Evolutionary conservation across 2,797 vertebrate species (phyloP), one percentile per base, ranked within the genome.

Genomic region (Chelmon rostratus): DNA sequence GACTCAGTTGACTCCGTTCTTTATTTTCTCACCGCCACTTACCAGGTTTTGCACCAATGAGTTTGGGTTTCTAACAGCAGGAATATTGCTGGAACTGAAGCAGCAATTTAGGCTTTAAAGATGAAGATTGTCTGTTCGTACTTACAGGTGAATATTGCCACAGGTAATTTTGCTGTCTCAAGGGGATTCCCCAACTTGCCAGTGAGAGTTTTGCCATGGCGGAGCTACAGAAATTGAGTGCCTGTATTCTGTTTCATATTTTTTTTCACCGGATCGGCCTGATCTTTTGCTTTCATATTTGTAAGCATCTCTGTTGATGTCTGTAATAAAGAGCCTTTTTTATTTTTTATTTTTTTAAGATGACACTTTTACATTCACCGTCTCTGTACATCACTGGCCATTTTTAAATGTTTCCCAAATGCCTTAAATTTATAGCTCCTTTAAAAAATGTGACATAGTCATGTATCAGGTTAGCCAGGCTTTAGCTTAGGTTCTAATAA

Each of bases 131-230:
- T 11, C 57, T 47, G 28, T 52, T 40, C 0, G 40, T 53, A 37
- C 35, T 8, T 25, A 5, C 33, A 38, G 16, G 47, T 42, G 2
- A 40, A 35, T 25, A 18, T 49, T 2, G 4, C 44, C 38, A 6
- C 23, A 0, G 8, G 53, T 50, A n/a, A 3, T 42, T 28, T 46
- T 38, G 15, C 11, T 0, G 1, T 50, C n/a, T 62, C 1, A 0
- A 7, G 9, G 18, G 19, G 15, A 52, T 68, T 46, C 4, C 47
- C 31, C 68, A 9, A 68, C 53, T n/a, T 53, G 47, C 18, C n/a
- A 25, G 87, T 96, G 95, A 96, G 95, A 95, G 95, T 97, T 97
- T 96, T 98, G 95, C 96, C 96, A 97, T 96, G 97, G 96, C 96
- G 92, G 92, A 92, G 95, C 94, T 95, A 92, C 91, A 93, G 94